Evolutionary conservation across 2,113 vertebrate genomes (phyloP).

Genomic region (Saguinus midas): DNA sequence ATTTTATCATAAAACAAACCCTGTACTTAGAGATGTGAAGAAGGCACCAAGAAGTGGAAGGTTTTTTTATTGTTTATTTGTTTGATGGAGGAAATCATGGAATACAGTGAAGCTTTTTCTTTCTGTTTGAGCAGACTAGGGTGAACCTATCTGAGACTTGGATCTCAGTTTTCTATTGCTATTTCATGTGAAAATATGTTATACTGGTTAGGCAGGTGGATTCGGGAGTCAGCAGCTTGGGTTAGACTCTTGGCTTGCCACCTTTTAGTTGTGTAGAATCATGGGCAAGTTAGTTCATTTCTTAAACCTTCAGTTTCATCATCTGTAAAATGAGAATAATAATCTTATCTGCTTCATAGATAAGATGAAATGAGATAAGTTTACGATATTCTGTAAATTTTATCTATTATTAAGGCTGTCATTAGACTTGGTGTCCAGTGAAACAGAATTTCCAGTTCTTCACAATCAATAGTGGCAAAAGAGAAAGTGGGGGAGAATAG

Average conservation of each 20-base stretch:
- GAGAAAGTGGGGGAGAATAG: not conserved
- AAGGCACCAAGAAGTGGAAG: not conserved
- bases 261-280: not conserved
- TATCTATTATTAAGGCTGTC: not conserved
- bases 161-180: not conserved
- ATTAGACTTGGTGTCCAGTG: not conserved
- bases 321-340: not conserved
- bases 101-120: not conserved
- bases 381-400: not conserved
- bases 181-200: not conserved
- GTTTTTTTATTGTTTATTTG: not conserved
- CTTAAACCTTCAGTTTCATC: not conserved
- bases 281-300: not conserved
- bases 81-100: not conserved
- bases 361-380: not conserved
- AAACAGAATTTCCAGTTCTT: not conserved
- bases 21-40: not conserved
- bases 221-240: too few relatives aligned
- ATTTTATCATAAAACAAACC: not conserved
- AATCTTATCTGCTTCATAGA: too few relatives aligned
- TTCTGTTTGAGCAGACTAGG: not conserved
- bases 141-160: not conserved
- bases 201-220: not conserved
- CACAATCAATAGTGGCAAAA: not conserved
- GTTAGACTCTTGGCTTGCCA: not conserved